These are phyloP conservation scores for Saccopteryx leptura DNA, from an alignment of 2,113 vertebrate species.

Conservation along the genomic window DNA sequence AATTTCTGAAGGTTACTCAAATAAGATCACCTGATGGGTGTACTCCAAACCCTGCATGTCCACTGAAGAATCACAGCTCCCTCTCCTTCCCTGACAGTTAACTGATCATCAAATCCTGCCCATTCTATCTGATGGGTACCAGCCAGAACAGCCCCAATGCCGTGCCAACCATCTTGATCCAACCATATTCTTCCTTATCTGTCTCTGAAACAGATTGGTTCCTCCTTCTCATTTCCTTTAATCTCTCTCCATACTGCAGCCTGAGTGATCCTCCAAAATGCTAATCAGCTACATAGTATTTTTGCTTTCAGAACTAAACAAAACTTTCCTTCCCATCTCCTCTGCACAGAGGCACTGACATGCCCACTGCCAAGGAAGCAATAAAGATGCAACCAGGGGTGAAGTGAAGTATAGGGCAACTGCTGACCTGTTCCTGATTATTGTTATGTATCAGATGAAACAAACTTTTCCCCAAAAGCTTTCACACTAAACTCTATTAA, in stretches of 20 bases:
- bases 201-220: neutral
- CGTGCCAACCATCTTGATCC: neutral
- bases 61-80: neutral
- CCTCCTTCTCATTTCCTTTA: neutral
- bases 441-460: neutral
- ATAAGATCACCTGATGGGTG: neutral
- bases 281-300: no score
- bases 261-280: neutral
- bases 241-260: neutral
- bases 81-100: neutral
- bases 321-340: neutral
- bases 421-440: neutral
- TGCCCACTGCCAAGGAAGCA: neutral
- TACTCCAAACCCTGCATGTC: neutral
- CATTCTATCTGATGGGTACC: neutral
- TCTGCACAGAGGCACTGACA: accelerated
- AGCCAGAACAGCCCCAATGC: neutral
- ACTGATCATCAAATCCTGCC: neutral
- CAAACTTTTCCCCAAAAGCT: neutral
- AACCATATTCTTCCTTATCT: neutral
- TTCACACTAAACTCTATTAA: neutral
- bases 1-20: neutral
- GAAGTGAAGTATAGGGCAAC: accelerated
- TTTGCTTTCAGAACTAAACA: neutral
- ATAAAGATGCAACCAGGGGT: neutral